Percentiles rank a stretch among this genome's conserved stretches.
phyloP scores from a whole-genome alignment of 2,888 invertebrate genomes.

The Macrostomum cliftonense region DNA sequence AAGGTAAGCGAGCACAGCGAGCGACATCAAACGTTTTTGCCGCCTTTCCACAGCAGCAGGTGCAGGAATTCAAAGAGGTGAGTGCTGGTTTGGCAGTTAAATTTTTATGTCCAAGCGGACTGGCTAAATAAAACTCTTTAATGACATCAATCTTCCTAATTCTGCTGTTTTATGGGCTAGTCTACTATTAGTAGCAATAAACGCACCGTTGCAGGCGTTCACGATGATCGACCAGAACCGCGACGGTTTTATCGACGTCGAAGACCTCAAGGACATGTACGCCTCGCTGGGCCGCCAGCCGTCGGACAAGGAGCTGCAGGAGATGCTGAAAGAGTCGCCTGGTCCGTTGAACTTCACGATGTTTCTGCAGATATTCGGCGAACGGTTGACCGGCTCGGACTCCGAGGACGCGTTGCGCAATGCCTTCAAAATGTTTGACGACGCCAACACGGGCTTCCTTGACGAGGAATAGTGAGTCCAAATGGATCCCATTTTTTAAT shows the following conservation, averaged over 20 bases:
- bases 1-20: constrained; percentile 23
- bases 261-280: constrained; percentile 42
- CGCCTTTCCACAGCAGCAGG: constrained; percentile 42
- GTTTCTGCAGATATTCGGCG: constrained; percentile 37
- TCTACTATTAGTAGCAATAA: no score
- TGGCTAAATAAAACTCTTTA: no score
- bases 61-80: constrained; percentile 44
- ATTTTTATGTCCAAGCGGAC: no score
- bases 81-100: no score
- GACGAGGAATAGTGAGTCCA: constrained; percentile 40
- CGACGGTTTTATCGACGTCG: constrained; percentile 40
- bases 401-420: constrained; percentile 40
- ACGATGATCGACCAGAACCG: constrained; percentile 44
- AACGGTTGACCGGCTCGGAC: constrained; percentile 39
- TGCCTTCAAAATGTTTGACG: constrained; percentile 43
- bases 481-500: no score
- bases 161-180: no score
- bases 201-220: constrained; percentile 41
- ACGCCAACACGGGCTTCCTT: constrained; percentile 36
- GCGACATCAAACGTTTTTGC: constrained; percentile 41
- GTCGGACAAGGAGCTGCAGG: constrained; percentile 26
- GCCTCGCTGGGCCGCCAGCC: constrained; percentile 38
- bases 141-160: no score
- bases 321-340: constrained; percentile 36
- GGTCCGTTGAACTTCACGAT: constrained; percentile 37